phyloP scores from a whole-genome alignment of 2,113 vertebrate genomes.

The Acrocephalus kingi region DNA sequence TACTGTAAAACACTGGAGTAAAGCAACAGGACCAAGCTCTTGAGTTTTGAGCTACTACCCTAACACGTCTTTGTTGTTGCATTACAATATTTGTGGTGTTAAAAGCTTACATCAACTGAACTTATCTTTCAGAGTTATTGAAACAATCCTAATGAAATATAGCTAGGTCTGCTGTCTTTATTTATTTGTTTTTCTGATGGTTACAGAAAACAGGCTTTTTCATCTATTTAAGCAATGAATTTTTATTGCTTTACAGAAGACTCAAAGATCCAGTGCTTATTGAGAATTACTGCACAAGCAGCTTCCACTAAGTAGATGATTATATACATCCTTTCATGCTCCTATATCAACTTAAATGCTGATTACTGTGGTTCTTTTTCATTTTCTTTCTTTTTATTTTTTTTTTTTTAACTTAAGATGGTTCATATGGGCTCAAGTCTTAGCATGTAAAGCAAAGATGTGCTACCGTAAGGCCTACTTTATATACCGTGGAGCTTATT shows the following conservation, averaged over 20 bases:
- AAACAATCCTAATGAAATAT: not conserved
- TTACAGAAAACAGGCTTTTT: not conserved
- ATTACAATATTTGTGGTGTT: not conserved
- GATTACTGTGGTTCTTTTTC: slow-evolving; percentile 18
- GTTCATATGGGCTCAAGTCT: slow-evolving; percentile 2
- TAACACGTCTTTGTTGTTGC: fast-evolving
- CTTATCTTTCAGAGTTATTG: not conserved
- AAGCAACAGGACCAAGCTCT: not conserved
- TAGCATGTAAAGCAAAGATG: slow-evolving; percentile 4
- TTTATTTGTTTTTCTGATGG: not conserved
- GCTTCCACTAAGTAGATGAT: slow-evolving; percentile 54
- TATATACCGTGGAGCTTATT: not conserved
- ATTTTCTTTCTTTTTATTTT: not conserved
- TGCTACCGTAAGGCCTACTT: not conserved
- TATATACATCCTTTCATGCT: slow-evolving; percentile 44
- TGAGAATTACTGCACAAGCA: slow-evolving; percentile 48
- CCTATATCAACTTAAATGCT: slow-evolving; percentile 56
- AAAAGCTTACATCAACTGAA: not conserved
- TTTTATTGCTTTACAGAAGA: not conserved
- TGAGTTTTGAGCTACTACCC: not conserved
- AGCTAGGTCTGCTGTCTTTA: not conserved
- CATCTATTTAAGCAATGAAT: not conserved
- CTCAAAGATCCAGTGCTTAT: not conserved
- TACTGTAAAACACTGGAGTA: not conserved
- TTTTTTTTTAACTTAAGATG: not conserved